Conservation (phyloP, 2,797 vertebrate species). For the Potorous gilbertii region DNA sequence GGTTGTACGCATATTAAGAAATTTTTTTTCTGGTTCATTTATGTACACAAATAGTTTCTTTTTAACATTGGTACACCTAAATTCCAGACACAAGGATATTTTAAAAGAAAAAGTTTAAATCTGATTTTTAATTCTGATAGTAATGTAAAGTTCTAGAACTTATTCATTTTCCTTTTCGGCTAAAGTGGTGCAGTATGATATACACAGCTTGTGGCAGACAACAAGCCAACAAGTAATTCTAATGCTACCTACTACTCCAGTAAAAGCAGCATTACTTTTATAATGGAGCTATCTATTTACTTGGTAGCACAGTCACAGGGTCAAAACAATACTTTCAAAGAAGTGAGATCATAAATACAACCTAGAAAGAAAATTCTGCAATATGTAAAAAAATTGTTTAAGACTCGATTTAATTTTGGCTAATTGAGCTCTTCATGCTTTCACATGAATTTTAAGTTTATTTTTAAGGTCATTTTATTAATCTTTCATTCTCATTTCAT, state of each 20-base stretch:
- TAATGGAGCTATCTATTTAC: constrained; percentile 93
- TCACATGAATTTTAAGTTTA: constrained; percentile 96
- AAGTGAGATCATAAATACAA: constrained; percentile 94
- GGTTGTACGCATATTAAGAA: rapidly evolving
- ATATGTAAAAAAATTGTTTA: constrained; percentile 96
- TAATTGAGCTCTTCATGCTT: constrained; percentile 94
- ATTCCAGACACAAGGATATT: no score
- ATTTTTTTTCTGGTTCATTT: neutral
- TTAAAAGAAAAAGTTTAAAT: constrained; percentile 11
- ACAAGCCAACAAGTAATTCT: constrained; percentile 98
- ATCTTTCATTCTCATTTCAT: constrained; percentile 95
- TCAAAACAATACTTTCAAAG: constrained; percentile 98
- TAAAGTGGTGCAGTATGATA: constrained; percentile 91
- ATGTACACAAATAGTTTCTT: neutral
- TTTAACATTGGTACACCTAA: neutral
- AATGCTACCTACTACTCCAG: constrained; percentile 93
- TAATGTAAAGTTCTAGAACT: neutral
- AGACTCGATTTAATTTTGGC: constrained; percentile 98
- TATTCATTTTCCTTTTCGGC: constrained; percentile 81
- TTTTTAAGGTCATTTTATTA: constrained; percentile 91
- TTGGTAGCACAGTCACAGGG: constrained; percentile 94
- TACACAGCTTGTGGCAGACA: constrained; percentile 93
- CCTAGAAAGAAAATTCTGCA: constrained; percentile 87
- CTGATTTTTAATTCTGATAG: neutral
- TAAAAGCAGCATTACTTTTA: constrained; percentile 96